Percentiles rank a stretch among this genome's conserved stretches.
These are phyloP conservation scores for Hirundichthys speculiger DNA, from an alignment of 2,113 vertebrate genomes.

Conservation along the genomic window DNA sequence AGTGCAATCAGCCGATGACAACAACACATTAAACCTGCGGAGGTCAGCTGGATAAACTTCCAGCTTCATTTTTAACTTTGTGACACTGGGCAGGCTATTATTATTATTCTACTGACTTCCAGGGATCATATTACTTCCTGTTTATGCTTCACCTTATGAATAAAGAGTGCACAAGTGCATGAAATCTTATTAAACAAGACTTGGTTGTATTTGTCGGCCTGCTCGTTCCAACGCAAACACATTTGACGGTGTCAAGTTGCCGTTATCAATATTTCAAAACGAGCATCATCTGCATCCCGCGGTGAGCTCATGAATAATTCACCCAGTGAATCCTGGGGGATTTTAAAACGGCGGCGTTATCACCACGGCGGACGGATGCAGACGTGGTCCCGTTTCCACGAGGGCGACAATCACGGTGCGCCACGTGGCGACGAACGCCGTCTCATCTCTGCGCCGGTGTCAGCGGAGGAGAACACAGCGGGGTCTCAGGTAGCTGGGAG, in stretches of 20 bases:
- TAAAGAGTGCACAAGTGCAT: not conserved
- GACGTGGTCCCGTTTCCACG: not conserved
- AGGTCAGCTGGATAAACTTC: no score
- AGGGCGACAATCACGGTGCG: not conserved
- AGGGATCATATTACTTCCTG: not conserved
- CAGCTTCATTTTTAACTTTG: no score
- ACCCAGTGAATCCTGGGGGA: conserved; percentile 43
- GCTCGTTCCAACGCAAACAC: conserved; percentile 17
- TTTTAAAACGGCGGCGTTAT: conserved; percentile 23
- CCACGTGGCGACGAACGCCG: not conserved
- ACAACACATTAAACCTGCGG: no score
- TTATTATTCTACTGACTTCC: no score
- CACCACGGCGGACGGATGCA: no score
- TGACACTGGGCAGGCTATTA: no score
- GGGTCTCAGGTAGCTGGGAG: conserved; percentile 45
- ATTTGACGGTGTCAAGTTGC: conserved; percentile 29
- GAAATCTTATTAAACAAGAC: conserved; percentile 8
- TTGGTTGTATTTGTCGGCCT: not conserved
- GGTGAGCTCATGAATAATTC: conserved; percentile 58
- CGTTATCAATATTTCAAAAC: conserved; percentile 66
- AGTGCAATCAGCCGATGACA: no score
- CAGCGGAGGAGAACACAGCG: conserved; percentile 14
- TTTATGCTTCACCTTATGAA: not conserved
- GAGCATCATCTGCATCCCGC: conserved; percentile 49
- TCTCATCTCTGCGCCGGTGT: conserved; percentile 13